Percentiles rank a stretch among this genome's conserved stretches.
Conservation (phyloP, 2,113 vertebrate species). For the human region GRCh38 chr9:114667001-114667500, state of each 20-base stretch:
- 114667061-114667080: not conserved
- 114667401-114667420: not conserved
- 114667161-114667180: not conserved
- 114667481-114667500: not conserved
- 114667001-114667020: not conserved
- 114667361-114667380: not conserved
- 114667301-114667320: not conserved
- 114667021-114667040: not conserved
- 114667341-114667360: not conserved
- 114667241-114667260: not conserved
- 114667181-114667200: not conserved
- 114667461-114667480: not conserved
- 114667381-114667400: not conserved
- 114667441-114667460: not conserved
- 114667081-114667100: not conserved
- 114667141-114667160: no score
- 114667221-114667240: not conserved
- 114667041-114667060: not conserved
- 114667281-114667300: not conserved
- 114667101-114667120: not conserved
- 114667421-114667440: not conserved
- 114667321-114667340: not conserved
- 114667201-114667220: not conserved
- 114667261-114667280: not conserved
- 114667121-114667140: not conserved